phyloP scores from a whole-genome alignment of 2,888 invertebrate species.

The Campoplex capitator region DNA sequence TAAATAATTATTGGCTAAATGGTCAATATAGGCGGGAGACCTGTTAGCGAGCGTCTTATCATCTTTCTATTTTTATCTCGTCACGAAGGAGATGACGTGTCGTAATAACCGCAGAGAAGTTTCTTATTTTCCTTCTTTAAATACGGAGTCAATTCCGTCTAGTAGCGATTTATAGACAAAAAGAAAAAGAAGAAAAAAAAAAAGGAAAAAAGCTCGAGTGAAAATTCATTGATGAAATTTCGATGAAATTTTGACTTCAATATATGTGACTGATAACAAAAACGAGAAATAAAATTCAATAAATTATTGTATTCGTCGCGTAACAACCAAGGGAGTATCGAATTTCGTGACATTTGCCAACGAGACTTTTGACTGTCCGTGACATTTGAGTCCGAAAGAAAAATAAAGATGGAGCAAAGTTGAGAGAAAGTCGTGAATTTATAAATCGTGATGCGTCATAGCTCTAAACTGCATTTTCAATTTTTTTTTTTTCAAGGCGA shows the following conservation, averaged over 20 bases:
- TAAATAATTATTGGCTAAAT: constrained; percentile 52
- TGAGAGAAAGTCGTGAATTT: constrained; percentile 34
- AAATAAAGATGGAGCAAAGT: not conserved
- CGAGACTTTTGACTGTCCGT: constrained; percentile 25
- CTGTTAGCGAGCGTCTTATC: constrained; percentile 37
- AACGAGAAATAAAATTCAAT: not conserved
- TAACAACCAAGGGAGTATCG: constrained; percentile 11
- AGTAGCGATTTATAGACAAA: not conserved
- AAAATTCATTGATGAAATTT: not conserved
- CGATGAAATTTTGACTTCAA: too few species aligned
- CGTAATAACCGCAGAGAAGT: constrained; percentile 33
- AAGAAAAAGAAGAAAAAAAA: not conserved
- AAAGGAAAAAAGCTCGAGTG: not conserved
- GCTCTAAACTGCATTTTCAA: not conserved
- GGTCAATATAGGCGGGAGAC: constrained; percentile 37
- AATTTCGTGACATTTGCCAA: constrained; percentile 30
- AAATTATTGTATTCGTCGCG: not conserved
- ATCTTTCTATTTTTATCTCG: constrained; percentile 48
- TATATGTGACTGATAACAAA: not conserved
- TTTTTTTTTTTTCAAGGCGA: not conserved
- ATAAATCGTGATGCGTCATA: not conserved
- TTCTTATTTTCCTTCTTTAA: constrained; percentile 11
- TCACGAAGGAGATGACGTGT: constrained; percentile 40
- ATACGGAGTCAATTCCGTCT: constrained; percentile 1
- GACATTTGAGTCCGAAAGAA: constrained; percentile 29